Percentiles rank a stretch among this genome's conserved stretches.
phyloP scores from a whole-genome alignment of 2,888 invertebrate species.

The Catotricha subobsoleta region DNA sequence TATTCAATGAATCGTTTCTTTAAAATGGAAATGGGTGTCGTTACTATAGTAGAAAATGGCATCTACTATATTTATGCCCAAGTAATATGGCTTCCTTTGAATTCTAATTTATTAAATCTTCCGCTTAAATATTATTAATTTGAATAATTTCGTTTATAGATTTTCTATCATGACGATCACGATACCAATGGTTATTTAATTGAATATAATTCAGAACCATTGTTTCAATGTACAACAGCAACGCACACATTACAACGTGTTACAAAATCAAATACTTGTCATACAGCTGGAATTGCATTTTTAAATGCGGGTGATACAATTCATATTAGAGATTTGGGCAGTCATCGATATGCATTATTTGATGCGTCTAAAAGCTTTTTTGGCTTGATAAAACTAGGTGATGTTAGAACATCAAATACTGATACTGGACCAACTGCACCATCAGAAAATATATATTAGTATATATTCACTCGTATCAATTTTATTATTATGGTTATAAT shows the following conservation, averaged over 20 bases:
- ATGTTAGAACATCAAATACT: conserved; percentile 26
- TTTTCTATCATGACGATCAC: conserved; percentile 60
- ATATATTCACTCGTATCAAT: no score
- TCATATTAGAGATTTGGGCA: conserved; percentile 49
- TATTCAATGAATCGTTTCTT: conserved; percentile 44
- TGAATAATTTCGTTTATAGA: conserved; percentile 30
- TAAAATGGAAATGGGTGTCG: conserved; percentile 39
- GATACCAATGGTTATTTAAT: conserved; percentile 60
- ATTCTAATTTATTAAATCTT: background rate
- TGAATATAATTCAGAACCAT: conserved; percentile 40
- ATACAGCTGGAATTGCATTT: conserved; percentile 48
- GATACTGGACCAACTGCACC: no score
- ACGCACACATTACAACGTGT: conserved; percentile 35
- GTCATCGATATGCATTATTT: conserved; percentile 47
- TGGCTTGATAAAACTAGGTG: conserved; percentile 57
- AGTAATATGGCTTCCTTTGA: conserved; percentile 20
- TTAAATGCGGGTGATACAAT: conserved; percentile 45
- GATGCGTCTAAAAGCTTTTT: conserved; percentile 65
- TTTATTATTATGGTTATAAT: no score
- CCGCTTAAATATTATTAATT: conserved; percentile 9
- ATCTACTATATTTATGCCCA: conserved; percentile 62
- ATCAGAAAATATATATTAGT: no score
- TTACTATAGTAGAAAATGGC: conserved; percentile 51
- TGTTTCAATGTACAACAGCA: conserved; percentile 57
- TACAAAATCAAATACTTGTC: conserved; percentile 54